Evolutionary conservation across 2,797 vertebrate genomes (phyloP).

Genomic region (Chiroxiphia lanceolata): DNA sequence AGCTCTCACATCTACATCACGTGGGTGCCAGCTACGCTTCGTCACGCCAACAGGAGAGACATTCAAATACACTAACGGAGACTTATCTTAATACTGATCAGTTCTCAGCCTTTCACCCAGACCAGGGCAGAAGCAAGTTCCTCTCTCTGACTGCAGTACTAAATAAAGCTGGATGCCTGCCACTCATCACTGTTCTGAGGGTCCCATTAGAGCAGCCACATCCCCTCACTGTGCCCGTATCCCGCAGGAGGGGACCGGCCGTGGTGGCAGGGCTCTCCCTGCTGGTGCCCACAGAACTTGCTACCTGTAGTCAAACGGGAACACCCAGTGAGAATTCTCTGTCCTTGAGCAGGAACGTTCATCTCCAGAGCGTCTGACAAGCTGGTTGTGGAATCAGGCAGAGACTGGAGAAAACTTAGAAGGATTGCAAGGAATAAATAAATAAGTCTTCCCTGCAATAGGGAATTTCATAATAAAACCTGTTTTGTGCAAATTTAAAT

Average conservation of each 20-base stretch:
- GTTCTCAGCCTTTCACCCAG: background rate
- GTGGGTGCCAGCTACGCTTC: background rate
- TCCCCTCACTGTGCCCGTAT: background rate
- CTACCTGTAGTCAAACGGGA: background rate
- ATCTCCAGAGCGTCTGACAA: background rate
- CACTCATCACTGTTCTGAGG: background rate
- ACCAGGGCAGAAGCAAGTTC: background rate
- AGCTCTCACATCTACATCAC: background rate
- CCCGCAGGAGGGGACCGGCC: background rate
- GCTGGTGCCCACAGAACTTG: background rate
- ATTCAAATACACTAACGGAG: background rate
- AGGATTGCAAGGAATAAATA: background rate
- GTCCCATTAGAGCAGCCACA: background rate
- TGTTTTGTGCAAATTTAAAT: slow-evolving; percentile 54
- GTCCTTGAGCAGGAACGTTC: background rate
- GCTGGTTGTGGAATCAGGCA: background rate
- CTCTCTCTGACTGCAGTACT: background rate
- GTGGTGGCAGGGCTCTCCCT: background rate
- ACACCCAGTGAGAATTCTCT: background rate
- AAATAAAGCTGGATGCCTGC: background rate
- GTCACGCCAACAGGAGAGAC: background rate
- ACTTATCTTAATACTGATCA: slow-evolving; percentile 34
- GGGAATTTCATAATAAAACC: background rate
- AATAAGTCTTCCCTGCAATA: background rate
- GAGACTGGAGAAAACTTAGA: background rate